Conservation (phyloP, 2,888 invertebrate species). For the Andrena bucephala region DNA sequence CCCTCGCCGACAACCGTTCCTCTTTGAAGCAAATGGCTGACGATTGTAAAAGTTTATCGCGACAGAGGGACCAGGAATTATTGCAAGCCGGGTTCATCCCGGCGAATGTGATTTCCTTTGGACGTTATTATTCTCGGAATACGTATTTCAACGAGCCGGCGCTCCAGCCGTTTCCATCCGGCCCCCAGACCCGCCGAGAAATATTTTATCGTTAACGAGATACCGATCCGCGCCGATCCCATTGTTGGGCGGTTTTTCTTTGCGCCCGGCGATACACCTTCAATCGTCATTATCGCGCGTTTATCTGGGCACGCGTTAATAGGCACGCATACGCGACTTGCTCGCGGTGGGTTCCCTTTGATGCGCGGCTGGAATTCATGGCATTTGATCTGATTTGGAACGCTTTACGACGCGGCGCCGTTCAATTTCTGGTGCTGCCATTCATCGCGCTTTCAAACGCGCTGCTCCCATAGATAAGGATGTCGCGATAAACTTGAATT, state of each 20-base stretch:
- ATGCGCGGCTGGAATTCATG: constrained; percentile 41
- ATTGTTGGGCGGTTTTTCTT: background rate
- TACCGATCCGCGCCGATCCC: constrained; percentile 14
- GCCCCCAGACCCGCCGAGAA: constrained; percentile 17
- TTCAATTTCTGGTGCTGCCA: constrained; percentile 43
- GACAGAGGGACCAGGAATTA: constrained; percentile 59
- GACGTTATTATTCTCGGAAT: constrained; percentile 53
- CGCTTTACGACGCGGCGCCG: constrained; percentile 34
- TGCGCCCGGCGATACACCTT: constrained; percentile 2
- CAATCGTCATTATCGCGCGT: constrained; percentile 42
- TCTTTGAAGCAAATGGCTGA: constrained; percentile 51
- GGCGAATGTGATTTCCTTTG: constrained; percentile 50
- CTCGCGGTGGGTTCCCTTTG: constrained; percentile 23
- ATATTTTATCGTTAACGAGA: constrained; percentile 41
- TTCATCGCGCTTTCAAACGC: constrained; percentile 42
- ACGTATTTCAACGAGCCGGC: constrained; percentile 43
- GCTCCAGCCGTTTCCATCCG: constrained; percentile 14
- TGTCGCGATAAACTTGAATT: constrained; percentile 53
- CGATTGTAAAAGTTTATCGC: constrained; percentile 57
- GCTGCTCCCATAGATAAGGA: constrained; percentile 32
- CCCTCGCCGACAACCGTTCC: constrained; percentile 9
- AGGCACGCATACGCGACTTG: background rate
- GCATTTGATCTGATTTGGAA: constrained; percentile 53
- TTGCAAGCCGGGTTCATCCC: constrained; percentile 40
- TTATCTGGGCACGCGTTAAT: constrained; percentile 34